Base-by-base conservation (phyloP, 2,113 vertebrate species). In the Lophochroa leadbeateri region DNA sequence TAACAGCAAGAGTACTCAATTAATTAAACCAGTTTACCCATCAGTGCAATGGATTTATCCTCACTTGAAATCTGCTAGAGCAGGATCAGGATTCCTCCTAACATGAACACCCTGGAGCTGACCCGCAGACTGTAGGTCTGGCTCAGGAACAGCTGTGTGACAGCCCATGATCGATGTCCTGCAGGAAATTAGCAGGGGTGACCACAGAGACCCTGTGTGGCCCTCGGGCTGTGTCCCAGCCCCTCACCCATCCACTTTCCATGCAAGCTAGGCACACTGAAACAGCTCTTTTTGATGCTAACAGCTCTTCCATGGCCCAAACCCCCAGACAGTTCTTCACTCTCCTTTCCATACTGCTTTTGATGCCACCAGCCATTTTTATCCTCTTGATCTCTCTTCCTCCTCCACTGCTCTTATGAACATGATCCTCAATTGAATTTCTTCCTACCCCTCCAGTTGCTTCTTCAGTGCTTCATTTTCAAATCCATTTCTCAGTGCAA, bases 401-500 rank as follows among this genome's bases (percentile, higher is more conserved):
- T 92, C 86, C 90, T 86, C 88, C 89, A 87, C 86, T 50, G 27
- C 75, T 86, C 33, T 78, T 52, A 90, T 0, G 5, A 96, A 90
- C 65, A 82, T 0, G 2, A 90, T 93, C 77, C 39, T 74, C 33
- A 90, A 63, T 8, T 55, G 60, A 95, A 96, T 96, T 92, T 86
- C 82, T 88, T 90, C 69, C 90, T 86, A 82, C 49, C 28, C 10
- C 70, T 93, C 41, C 37, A 11, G 5, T 67, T 1, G 5, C 86
- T 96, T 81, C 67, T 83, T 88, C 80, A 76, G 55, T 5, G 17
- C 75, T 90, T 79, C 24, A 17, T 6, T 37, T 74, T 82, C 43
- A 41, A 58, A 90, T 82, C 61, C 83, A 86, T 84, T 81, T 96
- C 84, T 90, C 86, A 94, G 80, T 72, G 94, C 53, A 79, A 84